Percentiles rank a stretch among this genome's conserved stretches.
Conservation (phyloP, 2,888 invertebrate species). For the Pammene fasciana region DNA sequence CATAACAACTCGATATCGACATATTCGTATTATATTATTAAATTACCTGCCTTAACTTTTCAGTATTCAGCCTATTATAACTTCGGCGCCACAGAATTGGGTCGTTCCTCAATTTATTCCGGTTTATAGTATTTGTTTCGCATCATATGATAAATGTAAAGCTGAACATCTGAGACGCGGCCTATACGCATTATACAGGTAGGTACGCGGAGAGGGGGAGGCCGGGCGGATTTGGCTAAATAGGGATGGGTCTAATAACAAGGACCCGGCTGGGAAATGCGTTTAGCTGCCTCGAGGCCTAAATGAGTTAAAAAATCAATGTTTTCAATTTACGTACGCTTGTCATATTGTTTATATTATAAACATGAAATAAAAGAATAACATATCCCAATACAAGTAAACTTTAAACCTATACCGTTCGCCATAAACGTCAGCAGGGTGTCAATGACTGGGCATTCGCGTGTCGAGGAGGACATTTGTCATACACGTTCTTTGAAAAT, state of each 20-base stretch:
- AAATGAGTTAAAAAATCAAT: neutral
- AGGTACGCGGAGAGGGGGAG: slow-evolving; percentile 18
- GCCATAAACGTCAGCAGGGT: no score
- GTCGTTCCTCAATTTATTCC: slow-evolving; percentile 5
- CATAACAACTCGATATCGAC: no score
- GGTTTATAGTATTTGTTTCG: slow-evolving; percentile 22
- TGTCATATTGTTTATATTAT: no score
- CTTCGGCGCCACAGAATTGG: slow-evolving; percentile 12
- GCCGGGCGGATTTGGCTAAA: slow-evolving; percentile 28
- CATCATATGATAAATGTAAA: slow-evolving; percentile 29
- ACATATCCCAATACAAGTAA: no score
- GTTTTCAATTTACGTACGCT: no score
- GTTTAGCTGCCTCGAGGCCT: neutral
- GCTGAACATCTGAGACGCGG: slow-evolving; percentile 23
- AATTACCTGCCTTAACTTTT: neutral
- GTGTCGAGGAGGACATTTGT: no score
- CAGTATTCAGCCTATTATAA: slow-evolving; percentile 6
- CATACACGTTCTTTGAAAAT: no score
- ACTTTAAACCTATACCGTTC: no score
- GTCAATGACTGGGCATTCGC: no score
- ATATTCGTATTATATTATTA: no score
- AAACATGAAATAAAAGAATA: no score
- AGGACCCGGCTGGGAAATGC: neutral
- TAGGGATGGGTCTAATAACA: slow-evolving; percentile 23
- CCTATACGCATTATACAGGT: slow-evolving; percentile 18